phyloP scores from a whole-genome alignment of 2,888 invertebrate species.

The Cantharis rufa region DNA sequence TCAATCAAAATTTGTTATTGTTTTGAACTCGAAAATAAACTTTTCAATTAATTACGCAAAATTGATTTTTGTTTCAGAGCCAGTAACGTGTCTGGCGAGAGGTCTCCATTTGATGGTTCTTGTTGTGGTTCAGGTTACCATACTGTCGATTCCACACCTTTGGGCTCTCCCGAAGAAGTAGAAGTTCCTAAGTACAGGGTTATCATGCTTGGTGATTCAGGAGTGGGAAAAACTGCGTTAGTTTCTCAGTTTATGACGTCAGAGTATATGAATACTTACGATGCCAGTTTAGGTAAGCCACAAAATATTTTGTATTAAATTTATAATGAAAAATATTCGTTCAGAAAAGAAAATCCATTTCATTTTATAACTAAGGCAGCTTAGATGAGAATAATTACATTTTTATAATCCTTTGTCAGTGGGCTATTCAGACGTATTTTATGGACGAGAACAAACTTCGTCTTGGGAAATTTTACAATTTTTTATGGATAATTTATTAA shows the following conservation, averaged over 20 bases:
- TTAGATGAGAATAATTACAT: background rate
- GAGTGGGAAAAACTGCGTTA: conserved; percentile 88
- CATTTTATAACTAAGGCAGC: background rate
- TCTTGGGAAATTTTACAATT: no score
- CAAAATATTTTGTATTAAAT: conserved; percentile 37
- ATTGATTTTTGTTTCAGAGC: conserved; percentile 60
- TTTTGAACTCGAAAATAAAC: background rate
- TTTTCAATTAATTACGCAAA: background rate
- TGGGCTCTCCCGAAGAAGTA: conserved; percentile 73
- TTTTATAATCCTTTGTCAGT: background rate
- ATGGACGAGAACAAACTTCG: no score
- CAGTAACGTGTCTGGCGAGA: conserved; percentile 68
- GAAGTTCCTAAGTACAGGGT: conserved; percentile 79
- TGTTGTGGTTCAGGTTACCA: conserved; percentile 82
- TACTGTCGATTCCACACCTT: conserved; percentile 76
- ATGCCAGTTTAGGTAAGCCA: conserved; percentile 80
- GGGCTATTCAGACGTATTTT: no score
- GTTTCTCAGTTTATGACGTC: conserved; percentile 94
- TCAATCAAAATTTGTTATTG: background rate
- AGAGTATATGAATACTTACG: conserved; percentile 94
- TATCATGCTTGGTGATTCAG: conserved; percentile 80
- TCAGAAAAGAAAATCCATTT: background rate
- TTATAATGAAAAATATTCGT: background rate
- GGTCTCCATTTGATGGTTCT: conserved; percentile 85
- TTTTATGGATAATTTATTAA: background rate